phyloP scores from a whole-genome alignment of 1,140 invertebrate genomes.

The Zaprionus camerounensis region DNA sequence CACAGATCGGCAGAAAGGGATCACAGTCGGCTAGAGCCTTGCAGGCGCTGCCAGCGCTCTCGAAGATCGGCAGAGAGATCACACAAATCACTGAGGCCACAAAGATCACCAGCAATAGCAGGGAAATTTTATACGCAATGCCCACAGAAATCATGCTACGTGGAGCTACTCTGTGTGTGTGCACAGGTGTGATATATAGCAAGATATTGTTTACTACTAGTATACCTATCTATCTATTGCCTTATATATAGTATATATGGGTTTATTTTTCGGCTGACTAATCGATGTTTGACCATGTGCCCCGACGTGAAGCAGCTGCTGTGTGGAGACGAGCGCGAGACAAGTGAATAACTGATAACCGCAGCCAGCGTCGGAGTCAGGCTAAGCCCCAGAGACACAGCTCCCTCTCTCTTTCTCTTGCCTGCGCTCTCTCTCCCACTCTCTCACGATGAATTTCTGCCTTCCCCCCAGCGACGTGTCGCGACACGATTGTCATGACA shows the following conservation, averaged over 20 bases:
- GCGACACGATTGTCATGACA: constrained; percentile 61
- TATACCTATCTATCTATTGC: background rate
- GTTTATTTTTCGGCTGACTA: constrained; percentile 15
- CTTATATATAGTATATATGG: background rate
- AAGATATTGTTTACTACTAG: background rate
- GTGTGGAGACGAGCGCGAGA: constrained; percentile 35
- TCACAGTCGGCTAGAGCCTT: constrained; percentile 60
- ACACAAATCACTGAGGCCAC: constrained; percentile 41
- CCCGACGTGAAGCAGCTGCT: constrained; percentile 5
- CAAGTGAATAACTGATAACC: constrained; percentile 65
- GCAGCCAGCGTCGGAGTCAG: background rate
- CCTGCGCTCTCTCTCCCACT: constrained; percentile 11
- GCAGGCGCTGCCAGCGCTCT: constrained; percentile 41
- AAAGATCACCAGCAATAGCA: constrained; percentile 49
- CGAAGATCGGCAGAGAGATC: constrained; percentile 53
- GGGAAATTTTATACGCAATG: constrained; percentile 25
- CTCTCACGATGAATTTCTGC: background rate
- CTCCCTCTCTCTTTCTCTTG: background rate
- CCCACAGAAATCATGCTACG: constrained; percentile 16
- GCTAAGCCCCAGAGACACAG: constrained; percentile 31
- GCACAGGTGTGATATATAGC: constrained; percentile 1
- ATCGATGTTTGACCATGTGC: constrained; percentile 9
- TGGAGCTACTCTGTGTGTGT: background rate
- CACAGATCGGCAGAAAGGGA: constrained; percentile 69
- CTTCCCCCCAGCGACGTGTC: background rate